A percentile compares a stretch with the other conserved stretches of the same genome.
These are phyloP conservation scores for Ceratotherium simum DNA, from an alignment of 2,113 vertebrate genomes.

Conservation along the genomic window DNA sequence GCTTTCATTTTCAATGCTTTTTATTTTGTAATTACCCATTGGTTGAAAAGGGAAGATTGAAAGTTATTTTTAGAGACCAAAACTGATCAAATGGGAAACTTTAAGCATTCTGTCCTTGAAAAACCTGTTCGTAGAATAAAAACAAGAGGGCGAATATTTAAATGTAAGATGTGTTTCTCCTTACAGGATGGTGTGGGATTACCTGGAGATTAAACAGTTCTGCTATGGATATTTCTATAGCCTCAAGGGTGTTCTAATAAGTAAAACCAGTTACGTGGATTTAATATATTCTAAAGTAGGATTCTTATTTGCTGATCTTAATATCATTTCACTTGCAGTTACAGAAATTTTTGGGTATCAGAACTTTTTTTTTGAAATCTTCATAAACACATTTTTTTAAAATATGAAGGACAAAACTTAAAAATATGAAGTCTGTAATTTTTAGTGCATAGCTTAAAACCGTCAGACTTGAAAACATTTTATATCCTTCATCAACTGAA, in stretches of 20 bases:
- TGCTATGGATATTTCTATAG: not conserved
- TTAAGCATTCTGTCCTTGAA: constrained; percentile 8
- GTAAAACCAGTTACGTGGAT: constrained; percentile 21
- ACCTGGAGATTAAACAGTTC: not conserved
- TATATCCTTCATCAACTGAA: not conserved
- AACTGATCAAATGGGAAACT: constrained; percentile 7
- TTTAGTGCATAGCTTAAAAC: constrained; percentile 52
- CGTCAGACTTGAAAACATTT: constrained; percentile 45
- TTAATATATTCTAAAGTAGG: constrained; percentile 56
- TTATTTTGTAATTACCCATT: not conserved
- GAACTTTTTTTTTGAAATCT: constrained; percentile 52
- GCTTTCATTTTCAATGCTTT: constrained; percentile 58
- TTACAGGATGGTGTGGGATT: not conserved
- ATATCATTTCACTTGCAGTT: constrained; percentile 40
- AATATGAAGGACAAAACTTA: constrained; percentile 10
- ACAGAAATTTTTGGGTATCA: constrained; percentile 43
- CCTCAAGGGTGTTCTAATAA: constrained; percentile 50
- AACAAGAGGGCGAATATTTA: not conserved
- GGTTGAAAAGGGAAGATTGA: constrained; percentile 14
- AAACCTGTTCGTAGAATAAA: not conserved
- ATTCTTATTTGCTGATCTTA: constrained; percentile 42
- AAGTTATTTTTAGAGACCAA: constrained; percentile 38
- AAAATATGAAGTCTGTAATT: constrained; percentile 34
- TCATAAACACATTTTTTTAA: constrained; percentile 1
- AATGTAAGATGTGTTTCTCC: not conserved